These are phyloP conservation scores for Corythaixoides concolor DNA, from an alignment of 2,113 vertebrate species.

Conservation along the genomic window DNA sequence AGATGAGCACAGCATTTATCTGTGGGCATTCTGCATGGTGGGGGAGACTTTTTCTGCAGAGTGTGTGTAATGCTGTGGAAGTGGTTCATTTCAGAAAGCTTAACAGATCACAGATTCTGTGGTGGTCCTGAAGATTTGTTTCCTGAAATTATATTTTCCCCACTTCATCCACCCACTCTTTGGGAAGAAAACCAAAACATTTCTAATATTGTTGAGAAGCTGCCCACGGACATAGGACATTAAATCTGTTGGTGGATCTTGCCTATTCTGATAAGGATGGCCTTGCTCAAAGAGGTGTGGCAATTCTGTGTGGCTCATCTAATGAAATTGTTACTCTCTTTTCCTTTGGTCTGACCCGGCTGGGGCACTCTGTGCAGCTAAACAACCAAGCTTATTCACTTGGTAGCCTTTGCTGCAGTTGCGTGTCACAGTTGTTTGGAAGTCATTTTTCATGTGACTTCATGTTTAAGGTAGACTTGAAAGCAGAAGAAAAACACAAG, in stretches of 20 bases:
- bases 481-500: background rate
- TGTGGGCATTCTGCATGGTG: background rate
- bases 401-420: background rate
- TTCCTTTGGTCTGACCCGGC: background rate
- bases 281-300: rapidly evolving
- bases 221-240: background rate
- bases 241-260: background rate
- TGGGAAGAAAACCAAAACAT: background rate
- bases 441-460: background rate
- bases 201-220: background rate
- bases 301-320: background rate
- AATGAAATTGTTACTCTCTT: background rate
- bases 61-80: background rate
- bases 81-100: background rate
- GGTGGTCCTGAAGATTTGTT: background rate
- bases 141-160: background rate
- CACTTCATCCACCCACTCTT: background rate
- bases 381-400: background rate
- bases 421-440: background rate
- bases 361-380: background rate
- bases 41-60: background rate
- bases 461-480: background rate
- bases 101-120: background rate
- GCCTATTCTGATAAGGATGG: background rate
- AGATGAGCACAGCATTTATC: background rate